phyloP scores from a whole-genome alignment of 2,888 invertebrate species.

The Dexiosoma caninum region DNA sequence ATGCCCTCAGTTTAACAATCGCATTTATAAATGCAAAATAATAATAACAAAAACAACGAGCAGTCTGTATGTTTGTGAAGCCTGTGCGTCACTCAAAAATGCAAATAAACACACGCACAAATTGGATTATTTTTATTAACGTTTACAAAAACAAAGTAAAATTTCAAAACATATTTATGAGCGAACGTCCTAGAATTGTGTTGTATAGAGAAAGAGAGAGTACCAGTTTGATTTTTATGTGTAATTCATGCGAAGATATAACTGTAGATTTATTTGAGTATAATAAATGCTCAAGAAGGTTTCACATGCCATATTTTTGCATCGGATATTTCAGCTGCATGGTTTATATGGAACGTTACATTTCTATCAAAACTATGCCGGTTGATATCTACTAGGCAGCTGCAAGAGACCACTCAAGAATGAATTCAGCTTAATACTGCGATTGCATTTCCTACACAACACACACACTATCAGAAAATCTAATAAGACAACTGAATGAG shows the following conservation, averaged over 20 bases:
- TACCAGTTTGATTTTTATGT: neutral
- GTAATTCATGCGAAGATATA: neutral
- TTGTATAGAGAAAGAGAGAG: neutral
- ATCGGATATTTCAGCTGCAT: no score
- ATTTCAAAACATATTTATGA: neutral
- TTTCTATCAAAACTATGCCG: no score
- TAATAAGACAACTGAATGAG: no score
- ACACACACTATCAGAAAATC: no score
- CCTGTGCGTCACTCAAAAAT: slow-evolving; percentile 26
- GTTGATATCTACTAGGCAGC: no score
- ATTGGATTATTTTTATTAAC: neutral
- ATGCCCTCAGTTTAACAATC: neutral
- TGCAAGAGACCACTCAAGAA: no score
- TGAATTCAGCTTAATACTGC: no score
- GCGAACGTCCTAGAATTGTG: neutral
- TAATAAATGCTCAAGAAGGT: no score
- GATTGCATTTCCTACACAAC: no score
- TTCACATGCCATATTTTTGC: no score
- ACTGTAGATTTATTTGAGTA: no score
- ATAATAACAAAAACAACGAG: neutral
- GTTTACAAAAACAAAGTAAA: neutral
- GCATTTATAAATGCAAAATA: neutral
- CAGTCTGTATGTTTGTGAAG: slow-evolving; percentile 5
- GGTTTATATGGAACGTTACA: no score
- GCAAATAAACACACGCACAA: neutral